phyloP scores from a whole-genome alignment of 2,113 vertebrate species.

The Rhea americana region DNA sequence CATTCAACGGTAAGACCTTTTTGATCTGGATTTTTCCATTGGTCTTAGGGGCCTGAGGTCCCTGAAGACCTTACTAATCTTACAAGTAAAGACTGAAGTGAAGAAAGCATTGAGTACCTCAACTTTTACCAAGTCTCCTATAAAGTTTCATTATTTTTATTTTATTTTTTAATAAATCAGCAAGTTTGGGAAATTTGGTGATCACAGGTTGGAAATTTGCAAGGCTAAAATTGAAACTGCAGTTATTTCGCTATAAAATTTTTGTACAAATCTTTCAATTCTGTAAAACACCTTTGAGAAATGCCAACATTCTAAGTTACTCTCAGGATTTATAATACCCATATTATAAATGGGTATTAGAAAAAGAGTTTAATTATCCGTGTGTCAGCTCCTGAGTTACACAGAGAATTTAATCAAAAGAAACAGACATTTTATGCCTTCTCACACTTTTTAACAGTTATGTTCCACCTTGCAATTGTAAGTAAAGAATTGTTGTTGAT shows the following conservation, averaged over 20 bases:
- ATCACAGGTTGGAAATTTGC: neutral
- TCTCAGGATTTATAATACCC: neutral
- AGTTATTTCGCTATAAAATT: neutral
- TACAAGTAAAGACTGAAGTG: neutral
- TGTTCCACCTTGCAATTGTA: too few relatives aligned
- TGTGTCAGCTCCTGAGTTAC: neutral
- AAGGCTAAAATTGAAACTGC: neutral
- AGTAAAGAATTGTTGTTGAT: too few relatives aligned
- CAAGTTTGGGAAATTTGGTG: neutral
- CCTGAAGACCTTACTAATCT: neutral
- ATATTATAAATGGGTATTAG: neutral
- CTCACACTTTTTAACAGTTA: too few relatives aligned
- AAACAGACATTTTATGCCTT: neutral
- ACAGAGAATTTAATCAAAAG: neutral
- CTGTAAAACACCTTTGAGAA: neutral
- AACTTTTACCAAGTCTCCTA: neutral
- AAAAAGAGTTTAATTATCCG: neutral
- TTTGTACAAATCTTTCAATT: neutral
- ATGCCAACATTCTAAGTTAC: neutral
- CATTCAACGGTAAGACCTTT: neutral
- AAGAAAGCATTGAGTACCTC: neutral
- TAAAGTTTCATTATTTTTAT: neutral
- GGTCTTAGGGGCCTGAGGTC: neutral
- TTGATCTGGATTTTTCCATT: neutral
- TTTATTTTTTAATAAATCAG: neutral